These are phyloP conservation scores for Okamejei kenojei DNA, from an alignment of 2,797 vertebrate genomes.

Conservation along the genomic window DNA sequence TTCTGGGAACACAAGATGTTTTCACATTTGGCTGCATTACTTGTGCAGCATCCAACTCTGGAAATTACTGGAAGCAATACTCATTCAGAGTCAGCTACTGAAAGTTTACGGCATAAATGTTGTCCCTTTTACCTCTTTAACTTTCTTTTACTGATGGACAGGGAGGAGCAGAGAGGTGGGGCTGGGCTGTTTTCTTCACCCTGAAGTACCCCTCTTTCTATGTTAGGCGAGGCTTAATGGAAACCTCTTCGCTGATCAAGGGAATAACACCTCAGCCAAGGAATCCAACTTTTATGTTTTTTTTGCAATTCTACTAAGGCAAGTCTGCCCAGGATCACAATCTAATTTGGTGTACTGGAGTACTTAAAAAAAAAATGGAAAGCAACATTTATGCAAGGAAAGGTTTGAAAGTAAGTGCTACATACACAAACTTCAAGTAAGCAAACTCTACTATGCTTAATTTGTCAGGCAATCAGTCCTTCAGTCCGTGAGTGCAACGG, in stretches of 20 bases:
- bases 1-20: not conserved
- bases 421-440: not conserved
- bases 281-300: not conserved
- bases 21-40: not conserved
- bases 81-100: not conserved
- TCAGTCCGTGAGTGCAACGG: too few species aligned
- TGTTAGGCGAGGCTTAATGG: not conserved
- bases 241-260: not conserved
- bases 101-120: not conserved
- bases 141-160: not conserved
- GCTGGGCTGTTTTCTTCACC: not conserved
- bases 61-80: not conserved
- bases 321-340: not conserved
- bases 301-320: not conserved
- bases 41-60: not conserved
- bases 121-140: not conserved
- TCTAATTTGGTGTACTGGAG: not conserved
- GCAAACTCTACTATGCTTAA: not conserved
- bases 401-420: not conserved
- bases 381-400: not conserved
- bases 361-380: not conserved
- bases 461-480: not conserved
- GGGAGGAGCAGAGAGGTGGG: not conserved
- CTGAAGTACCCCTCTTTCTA: not conserved
- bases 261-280: not conserved